Base-by-base conservation (phyloP, 2,797 vertebrate species). In the Sciurus carolinensis region DNA sequence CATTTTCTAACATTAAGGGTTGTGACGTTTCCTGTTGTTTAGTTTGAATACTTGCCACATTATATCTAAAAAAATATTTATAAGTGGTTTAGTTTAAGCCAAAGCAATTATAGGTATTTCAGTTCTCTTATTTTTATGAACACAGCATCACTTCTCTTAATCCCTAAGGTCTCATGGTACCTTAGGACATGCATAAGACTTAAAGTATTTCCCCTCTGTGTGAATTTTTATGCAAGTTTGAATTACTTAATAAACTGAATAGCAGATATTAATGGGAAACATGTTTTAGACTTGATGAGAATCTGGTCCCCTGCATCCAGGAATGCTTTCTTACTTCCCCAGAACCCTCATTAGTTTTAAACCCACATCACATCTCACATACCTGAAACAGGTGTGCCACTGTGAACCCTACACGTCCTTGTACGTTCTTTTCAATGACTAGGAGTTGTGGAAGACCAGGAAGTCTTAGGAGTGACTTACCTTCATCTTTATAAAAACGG, bases 1-100 rank as follows among this genome's bases (percentile, higher is more conserved):
- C n/a, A 76, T 66, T 94, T 97, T 87, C 77, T 86, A 77, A 91
- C 62, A 77, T 67, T 92, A 97, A 39, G 77, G 83, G 9, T 81
- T 91, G 75, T 94, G 52, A 91, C 86, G 42, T 20, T 64, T 85
- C 75, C n/a, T 54, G 3, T 44, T 85, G 24, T 44, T 87, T 67
- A 95, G 24, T 86, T 39, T 94, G 20, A 52, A 17, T 89, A 42
- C 76, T 85, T 93, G n/a, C 15, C 59, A n/a, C 79, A 12, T 59
- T 93, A 71, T 91, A 0, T 83, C n/a, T 92, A n/a, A 85, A 96
- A 93, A 79, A 39, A 39, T 39, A 39, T 39, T 89, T 86, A 80
- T 79, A 88, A 90, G 17, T 72, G 47, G 9, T 96, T 50, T 36
- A 66, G 36, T 30, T 85, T 87, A 86, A 94, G 18, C 42, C 50